Evolutionary conservation across 2,888 invertebrate genomes (phyloP).

Genomic region (Xestia xanthographa): DNA sequence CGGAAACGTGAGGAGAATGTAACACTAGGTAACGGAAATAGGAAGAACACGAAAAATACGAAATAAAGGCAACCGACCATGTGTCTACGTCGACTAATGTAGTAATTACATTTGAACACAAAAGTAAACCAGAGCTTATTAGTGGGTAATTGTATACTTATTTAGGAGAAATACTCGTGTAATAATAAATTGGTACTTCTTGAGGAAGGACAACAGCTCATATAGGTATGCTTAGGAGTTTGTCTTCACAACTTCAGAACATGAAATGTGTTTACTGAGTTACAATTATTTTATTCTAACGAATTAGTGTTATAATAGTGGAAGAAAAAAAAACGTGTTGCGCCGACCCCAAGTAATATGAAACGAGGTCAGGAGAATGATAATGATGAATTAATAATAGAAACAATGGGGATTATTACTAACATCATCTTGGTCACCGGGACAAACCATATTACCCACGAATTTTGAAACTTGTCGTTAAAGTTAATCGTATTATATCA

Average conservation of each 20-base stretch:
- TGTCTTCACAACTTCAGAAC: neutral
- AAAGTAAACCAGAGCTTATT: constrained; percentile 48
- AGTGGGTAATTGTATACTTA: constrained; percentile 49
- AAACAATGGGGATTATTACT: neutral
- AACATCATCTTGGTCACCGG: neutral
- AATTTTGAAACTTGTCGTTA: constrained; percentile 30
- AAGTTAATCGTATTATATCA: constrained; percentile 51
- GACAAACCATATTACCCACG: neutral
- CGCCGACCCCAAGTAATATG: neutral
- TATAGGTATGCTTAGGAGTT: neutral
- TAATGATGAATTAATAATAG: neutral
- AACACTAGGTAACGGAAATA: constrained; percentile 32
- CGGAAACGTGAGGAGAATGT: constrained; percentile 54
- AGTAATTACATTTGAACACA: constrained; percentile 54
- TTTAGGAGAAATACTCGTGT: constrained; percentile 18
- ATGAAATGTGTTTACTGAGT: neutral
- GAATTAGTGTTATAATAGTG: neutral
- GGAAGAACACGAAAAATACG: constrained; percentile 28
- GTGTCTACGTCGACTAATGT: constrained; percentile 48
- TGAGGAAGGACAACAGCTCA: neutral
- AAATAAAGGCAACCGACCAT: constrained; percentile 42
- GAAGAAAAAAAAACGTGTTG: neutral
- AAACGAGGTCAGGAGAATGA: neutral
- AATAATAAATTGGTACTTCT: constrained; percentile 20
- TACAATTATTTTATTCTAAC: neutral